Percentiles rank a stretch among this genome's conserved stretches.
phyloP scores from a whole-genome alignment of 2,888 invertebrate genomes.

The Listrodromus nycthemerus region DNA sequence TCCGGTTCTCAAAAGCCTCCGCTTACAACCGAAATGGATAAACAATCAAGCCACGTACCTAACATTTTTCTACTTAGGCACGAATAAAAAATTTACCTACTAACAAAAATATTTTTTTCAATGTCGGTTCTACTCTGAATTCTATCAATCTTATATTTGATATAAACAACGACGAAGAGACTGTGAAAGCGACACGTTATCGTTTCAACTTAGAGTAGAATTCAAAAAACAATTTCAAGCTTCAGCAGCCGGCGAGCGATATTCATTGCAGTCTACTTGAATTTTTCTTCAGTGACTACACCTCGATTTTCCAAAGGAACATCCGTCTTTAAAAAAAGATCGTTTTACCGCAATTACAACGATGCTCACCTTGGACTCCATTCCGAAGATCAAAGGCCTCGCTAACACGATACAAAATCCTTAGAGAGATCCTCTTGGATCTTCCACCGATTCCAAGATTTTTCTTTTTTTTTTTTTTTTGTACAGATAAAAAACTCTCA shows the following conservation, averaged over 20 bases:
- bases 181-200: too few relatives aligned
- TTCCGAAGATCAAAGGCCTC: conserved; percentile 1
- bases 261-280: background rate
- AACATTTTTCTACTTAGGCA: background rate
- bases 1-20: background rate
- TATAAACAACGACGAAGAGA: too few relatives aligned
- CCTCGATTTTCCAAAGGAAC: background rate
- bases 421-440: background rate
- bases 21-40: background rate
- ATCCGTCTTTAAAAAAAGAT: background rate
- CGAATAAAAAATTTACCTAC: background rate
- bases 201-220: background rate
- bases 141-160: background rate
- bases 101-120: background rate
- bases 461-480: background rate
- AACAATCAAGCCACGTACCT: background rate
- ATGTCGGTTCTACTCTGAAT: too few relatives aligned
- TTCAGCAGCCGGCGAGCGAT: background rate
- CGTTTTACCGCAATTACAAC: background rate
- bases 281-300: background rate
- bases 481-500: background rate
- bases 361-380: conserved; percentile 40
- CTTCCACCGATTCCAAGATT: background rate
- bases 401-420: conserved; percentile 1
- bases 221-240: background rate